These are phyloP conservation scores for Cyanoramphus novaezelandiae DNA, from an alignment of 2,113 vertebrate genomes.

Conservation along the genomic window DNA sequence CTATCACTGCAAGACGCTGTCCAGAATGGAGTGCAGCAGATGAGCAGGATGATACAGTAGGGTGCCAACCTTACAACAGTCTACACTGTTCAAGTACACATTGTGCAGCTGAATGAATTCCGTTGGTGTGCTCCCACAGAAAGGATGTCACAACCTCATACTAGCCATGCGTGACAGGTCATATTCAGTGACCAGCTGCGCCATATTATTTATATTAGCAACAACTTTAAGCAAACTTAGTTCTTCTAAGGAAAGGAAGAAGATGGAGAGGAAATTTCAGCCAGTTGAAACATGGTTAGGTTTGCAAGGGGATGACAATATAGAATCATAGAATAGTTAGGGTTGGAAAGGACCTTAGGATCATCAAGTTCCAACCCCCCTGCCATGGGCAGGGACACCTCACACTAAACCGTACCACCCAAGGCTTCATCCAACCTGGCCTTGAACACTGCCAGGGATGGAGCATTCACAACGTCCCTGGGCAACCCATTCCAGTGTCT, in stretches of 20 bases:
- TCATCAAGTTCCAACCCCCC: too few relatives aligned
- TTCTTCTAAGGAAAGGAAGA: background rate
- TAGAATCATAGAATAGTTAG: too few relatives aligned
- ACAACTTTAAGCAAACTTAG: background rate
- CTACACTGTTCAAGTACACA: background rate
- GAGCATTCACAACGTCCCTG: too few relatives aligned
- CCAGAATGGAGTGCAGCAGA: fast-evolving
- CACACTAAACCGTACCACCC: too few relatives aligned
- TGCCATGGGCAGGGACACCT: too few relatives aligned
- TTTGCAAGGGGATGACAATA: background rate
- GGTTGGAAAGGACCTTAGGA: too few relatives aligned
- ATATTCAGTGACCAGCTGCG: background rate
- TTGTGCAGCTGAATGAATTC: background rate
- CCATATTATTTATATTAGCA: background rate
- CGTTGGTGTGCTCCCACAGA: background rate
- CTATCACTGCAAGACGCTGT: background rate
- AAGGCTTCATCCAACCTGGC: too few relatives aligned
- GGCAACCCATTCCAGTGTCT: too few relatives aligned
- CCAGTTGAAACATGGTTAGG: background rate
- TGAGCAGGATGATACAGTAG: fast-evolving
- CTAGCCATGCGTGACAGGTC: background rate
- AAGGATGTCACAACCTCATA: background rate
- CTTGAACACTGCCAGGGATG: too few relatives aligned
- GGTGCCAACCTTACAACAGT: background rate
- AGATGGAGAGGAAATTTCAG: background rate